These are phyloP conservation scores for Drosophila equinoxialis DNA, from an alignment of 1,140 invertebrate species.

Conservation along the genomic window DNA sequence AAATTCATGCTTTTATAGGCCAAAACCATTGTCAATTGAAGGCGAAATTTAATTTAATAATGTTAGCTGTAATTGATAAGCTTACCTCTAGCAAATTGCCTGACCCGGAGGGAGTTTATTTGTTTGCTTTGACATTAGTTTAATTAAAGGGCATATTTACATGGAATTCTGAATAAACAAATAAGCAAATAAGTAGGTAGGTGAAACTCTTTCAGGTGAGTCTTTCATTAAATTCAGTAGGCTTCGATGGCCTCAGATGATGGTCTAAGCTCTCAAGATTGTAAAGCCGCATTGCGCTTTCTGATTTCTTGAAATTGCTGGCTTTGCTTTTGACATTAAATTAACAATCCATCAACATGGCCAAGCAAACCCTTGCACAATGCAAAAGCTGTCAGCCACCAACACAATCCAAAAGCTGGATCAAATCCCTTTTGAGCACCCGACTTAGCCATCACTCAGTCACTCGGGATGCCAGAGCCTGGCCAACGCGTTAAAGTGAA, in stretches of 20 bases:
- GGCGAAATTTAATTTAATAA: constrained; percentile 68
- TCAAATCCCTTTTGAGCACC: constrained; percentile 7
- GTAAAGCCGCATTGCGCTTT: background rate
- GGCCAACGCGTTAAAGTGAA: constrained; percentile 4
- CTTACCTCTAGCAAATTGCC: constrained; percentile 32
- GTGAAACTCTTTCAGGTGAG: background rate
- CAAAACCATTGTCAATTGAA: constrained; percentile 24
- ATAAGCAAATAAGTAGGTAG: constrained; percentile 12
- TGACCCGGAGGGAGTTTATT: background rate
- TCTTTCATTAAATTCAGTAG: background rate
- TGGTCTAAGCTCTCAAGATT: background rate
- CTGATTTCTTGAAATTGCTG: constrained; percentile 4
- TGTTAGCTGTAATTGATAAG: constrained; percentile 49
- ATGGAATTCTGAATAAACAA: constrained; percentile 58
- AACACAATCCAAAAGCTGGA: constrained; percentile 9
- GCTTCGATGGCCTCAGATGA: background rate
- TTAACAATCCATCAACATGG: background rate
- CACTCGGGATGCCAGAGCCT: background rate
- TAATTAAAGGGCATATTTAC: constrained; percentile 62
- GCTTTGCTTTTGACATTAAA: constrained; percentile 11
- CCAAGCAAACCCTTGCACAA: constrained; percentile 13
- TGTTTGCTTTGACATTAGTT: constrained; percentile 68
- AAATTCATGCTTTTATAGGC: constrained; percentile 41
- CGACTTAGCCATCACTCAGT: constrained; percentile 2
- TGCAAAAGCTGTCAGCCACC: constrained; percentile 8